Evolutionary conservation across 2,797 vertebrate genomes (phyloP).

Genomic region (Diplodus puntazzo): DNA sequence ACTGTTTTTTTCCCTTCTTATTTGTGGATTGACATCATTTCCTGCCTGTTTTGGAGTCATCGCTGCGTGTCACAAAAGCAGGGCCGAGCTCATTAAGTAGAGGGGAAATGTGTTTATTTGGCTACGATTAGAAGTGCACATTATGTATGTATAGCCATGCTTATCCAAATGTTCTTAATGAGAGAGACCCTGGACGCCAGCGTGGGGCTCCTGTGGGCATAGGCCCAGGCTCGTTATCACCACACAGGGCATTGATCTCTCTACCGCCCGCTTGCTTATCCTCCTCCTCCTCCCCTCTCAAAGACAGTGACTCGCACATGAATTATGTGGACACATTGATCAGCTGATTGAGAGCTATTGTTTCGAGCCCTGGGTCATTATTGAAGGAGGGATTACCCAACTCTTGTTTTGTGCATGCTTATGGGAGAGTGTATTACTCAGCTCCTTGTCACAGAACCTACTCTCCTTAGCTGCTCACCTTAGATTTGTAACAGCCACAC

Average conservation of each 20-base stretch:
- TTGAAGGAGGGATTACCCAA: constrained; percentile 97
- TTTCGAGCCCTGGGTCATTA: constrained; percentile 94
- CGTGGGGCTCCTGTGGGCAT: constrained; percentile 90
- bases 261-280: constrained; percentile 90
- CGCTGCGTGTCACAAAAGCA: constrained; percentile 74
- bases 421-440: constrained; percentile 85
- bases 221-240: constrained; percentile 94
- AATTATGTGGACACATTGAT: constrained; percentile 99
- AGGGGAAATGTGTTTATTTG: constrained; percentile 79
- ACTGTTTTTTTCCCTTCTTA: constrained; percentile 46
- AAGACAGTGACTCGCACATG: constrained; percentile 94
- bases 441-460: constrained; percentile 81
- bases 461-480: constrained; percentile 71
- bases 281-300: constrained; percentile 88
- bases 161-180: constrained; percentile 86
- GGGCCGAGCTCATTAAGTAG: constrained; percentile 76
- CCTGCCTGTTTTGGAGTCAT: constrained; percentile 78
- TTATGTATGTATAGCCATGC: constrained; percentile 85
- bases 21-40: constrained; percentile 81
- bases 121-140: constrained; percentile 78
- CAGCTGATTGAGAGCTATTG: constrained; percentile 99
- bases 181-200: constrained; percentile 82
- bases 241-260: constrained; percentile 95
- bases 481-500: constrained; percentile 65
- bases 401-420: constrained; percentile 81